Evolutionary conservation across 2,797 vertebrate species (phyloP).

Genomic region (Chloroceryle inda): DNA sequence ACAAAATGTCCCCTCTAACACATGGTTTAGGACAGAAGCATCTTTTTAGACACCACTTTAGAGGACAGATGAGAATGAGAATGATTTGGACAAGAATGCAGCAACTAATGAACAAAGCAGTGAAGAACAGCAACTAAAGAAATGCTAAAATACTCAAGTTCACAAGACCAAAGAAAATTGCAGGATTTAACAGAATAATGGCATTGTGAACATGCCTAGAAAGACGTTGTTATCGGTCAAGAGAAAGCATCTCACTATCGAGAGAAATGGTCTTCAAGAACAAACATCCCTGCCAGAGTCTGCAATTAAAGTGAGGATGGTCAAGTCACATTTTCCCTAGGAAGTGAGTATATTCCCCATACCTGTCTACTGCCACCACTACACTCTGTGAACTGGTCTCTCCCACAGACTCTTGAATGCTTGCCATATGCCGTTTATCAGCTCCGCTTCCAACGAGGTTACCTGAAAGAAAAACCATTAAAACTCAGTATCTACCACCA

Average conservation of each 20-base stretch:
- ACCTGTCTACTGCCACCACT: conserved; percentile 97
- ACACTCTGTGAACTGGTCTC: conserved; percentile 98
- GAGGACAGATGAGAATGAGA: background rate
- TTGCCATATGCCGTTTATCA: conserved; percentile 93
- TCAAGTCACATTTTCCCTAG: background rate
- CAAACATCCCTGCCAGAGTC: background rate
- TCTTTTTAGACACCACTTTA: background rate
- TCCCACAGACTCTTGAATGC: conserved; percentile 95
- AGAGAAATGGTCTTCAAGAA: background rate
- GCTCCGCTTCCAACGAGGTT: conserved; percentile 91
- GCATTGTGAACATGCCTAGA: background rate
- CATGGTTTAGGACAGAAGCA: background rate
- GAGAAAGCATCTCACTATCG: background rate
- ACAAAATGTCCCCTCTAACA: background rate
- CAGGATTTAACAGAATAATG: background rate
- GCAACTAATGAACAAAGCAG: background rate
- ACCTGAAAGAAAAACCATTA: conserved; percentile 80
- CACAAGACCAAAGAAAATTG: background rate
- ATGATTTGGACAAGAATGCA: background rate
- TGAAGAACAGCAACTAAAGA: background rate
- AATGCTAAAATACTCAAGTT: background rate
- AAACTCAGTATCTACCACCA: background rate
- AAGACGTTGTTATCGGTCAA: background rate
- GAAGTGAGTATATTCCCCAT: background rate
- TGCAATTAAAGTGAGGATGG: background rate